phyloP scores from a whole-genome alignment of 2,113 vertebrate genomes.

The Myocastor coypus region DNA sequence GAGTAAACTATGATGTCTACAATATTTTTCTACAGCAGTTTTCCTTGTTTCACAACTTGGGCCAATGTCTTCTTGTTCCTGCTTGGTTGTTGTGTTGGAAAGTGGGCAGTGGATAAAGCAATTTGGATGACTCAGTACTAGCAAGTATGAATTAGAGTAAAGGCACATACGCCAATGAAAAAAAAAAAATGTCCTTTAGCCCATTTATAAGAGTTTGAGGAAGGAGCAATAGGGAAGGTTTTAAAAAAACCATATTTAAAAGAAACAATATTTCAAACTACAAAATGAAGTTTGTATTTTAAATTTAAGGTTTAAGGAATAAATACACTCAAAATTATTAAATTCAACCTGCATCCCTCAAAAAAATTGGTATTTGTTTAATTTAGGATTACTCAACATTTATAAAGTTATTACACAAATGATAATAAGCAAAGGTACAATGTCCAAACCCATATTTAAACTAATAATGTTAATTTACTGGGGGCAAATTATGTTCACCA shows the following conservation, averaged over 20 bases:
- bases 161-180: constrained; percentile 66
- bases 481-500: constrained; percentile 57
- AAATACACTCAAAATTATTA: constrained; percentile 44
- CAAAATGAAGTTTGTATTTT: constrained; percentile 59
- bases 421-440: constrained; percentile 82
- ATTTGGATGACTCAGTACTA: constrained; percentile 56
- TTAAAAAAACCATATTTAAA: constrained; percentile 56
- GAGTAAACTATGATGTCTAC: constrained; percentile 32
- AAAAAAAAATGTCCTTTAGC: constrained; percentile 73
- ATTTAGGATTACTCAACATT: constrained; percentile 67
- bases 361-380: constrained; percentile 56
- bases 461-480: neutral
- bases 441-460: constrained; percentile 72
- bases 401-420: constrained; percentile 76
- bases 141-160: constrained; percentile 65
- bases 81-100: constrained; percentile 54
- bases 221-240: constrained; percentile 21
- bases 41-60: constrained; percentile 50
- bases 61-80: constrained; percentile 45
- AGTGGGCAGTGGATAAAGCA: constrained; percentile 69
- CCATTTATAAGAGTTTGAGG: constrained; percentile 54
- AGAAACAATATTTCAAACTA: constrained; percentile 56
- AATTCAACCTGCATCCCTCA: constrained; percentile 38
- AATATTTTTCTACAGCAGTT: constrained; percentile 17
- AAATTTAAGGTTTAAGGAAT: constrained; percentile 67